Conservation (phyloP, 2,888 invertebrate genomes). For the Hylaea fasciaria region DNA sequence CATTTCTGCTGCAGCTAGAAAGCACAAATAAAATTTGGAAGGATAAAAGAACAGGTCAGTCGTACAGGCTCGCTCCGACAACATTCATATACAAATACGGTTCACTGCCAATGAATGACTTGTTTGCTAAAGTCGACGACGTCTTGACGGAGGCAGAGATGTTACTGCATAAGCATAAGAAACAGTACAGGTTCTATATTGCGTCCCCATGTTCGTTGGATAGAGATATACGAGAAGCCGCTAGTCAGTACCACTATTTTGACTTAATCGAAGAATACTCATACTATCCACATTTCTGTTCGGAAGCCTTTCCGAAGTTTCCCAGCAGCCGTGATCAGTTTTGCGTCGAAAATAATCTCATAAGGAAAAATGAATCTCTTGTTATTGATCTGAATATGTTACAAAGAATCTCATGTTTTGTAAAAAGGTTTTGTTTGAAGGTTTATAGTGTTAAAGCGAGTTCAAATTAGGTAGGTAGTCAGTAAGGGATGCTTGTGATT, state of each 20-base stretch:
- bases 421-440: constrained; percentile 75
- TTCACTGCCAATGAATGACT: constrained; percentile 82
- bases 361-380: constrained; percentile 65
- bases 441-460: constrained; percentile 68
- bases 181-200: constrained; percentile 88
- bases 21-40: constrained; percentile 85
- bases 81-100: constrained; percentile 90
- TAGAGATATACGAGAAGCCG: constrained; percentile 80
- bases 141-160: constrained; percentile 86
- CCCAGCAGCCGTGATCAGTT: constrained; percentile 65
- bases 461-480: constrained; percentile 33
- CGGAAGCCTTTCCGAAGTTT: constrained; percentile 89
- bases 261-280: constrained; percentile 80
- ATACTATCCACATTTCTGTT: constrained; percentile 91
- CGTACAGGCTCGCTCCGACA: constrained; percentile 86
- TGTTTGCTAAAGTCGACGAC: constrained; percentile 83
- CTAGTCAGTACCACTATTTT: constrained; percentile 71
- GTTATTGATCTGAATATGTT: constrained; percentile 67
- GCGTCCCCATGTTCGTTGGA: constrained; percentile 89
- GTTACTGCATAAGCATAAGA: constrained; percentile 76
- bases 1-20: constrained; percentile 88
- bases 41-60: constrained; percentile 84
- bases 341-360: constrained; percentile 55
- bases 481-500: constrained; percentile 1
- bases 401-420: constrained; percentile 75